Evolutionary conservation across 2,797 vertebrate genomes (phyloP), one percentile per base, ranked within the genome.

Genomic region (Setipinna tenuifilis): DNA sequence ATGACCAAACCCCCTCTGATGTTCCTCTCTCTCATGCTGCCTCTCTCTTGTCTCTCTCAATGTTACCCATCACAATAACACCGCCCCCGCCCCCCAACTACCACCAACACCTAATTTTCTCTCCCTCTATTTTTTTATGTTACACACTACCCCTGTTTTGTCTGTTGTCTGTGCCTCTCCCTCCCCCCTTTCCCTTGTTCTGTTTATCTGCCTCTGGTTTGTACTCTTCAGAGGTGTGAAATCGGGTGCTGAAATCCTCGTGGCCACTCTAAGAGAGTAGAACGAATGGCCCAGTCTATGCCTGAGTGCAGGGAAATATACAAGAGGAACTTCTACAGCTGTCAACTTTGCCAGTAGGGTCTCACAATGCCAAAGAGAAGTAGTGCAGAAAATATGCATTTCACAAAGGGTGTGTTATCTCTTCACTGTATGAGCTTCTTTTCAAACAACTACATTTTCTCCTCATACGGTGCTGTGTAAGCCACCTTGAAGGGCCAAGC

Each of bases 151-250:
- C 23, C 12, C 23, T 14, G 25, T 75, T 5, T 35, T 41, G 68
- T 75, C 31, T 75, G 14, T 14, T 1, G 11, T 75, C 68, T 75
- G 14, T 10, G 12, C 23, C 11, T 71, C 68, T 41, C 68, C 25
- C 65, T 71, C 28, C 14, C 28, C 23, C 28, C 23, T 1, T 10
- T 28, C 23, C 62, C 25, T 68, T 2, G 25, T 16, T 31, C 62
- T 75, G 68, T 75, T 75, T 75, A 75, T 75, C 68, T 35, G 68
- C 68, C 68, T 35, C 68, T 31, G 16, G 68, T 35, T 75, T 75
- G 68, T 75, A 17, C 68, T 35, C 28, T 19, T 75, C 68, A 75
- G 68, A 75, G 68, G 68, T 75, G 68, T 75, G 68, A 75, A 75
- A 35, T 75, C 14, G 68, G 28, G 14, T 75, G 68, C 28, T 75